phyloP scores from a whole-genome alignment of 2,797 vertebrate genomes.

The Lacerta bilineata region DNA sequence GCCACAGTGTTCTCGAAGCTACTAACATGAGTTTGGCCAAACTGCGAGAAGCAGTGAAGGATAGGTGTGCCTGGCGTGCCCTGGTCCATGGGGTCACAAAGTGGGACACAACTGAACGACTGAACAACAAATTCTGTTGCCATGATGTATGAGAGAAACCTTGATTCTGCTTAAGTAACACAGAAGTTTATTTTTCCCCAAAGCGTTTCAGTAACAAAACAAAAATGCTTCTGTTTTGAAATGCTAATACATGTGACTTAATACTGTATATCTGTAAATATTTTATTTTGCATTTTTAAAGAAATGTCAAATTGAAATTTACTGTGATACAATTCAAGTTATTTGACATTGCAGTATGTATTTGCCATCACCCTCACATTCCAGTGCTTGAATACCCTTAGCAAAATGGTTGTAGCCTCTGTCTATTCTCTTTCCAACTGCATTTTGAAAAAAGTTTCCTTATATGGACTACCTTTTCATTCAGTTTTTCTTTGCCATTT shows the following conservation, averaged over 20 bases:
- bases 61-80: too few relatives aligned
- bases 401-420: background rate
- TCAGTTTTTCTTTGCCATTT: background rate
- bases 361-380: background rate
- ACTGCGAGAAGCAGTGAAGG: too few relatives aligned
- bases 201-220: background rate
- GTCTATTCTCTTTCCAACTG: background rate
- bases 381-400: background rate
- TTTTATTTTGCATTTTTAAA: background rate
- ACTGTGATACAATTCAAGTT: background rate
- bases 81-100: too few relatives aligned
- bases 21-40: too few relatives aligned
- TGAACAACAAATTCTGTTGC: background rate
- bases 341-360: background rate
- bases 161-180: background rate
- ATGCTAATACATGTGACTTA: background rate
- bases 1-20: background rate
- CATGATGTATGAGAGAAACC: background rate
- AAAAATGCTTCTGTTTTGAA: background rate
- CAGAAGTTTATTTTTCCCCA: background rate
- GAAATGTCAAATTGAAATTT: background rate
- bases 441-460: background rate
- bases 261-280: background rate
- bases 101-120: too few relatives aligned
- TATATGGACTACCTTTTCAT: background rate